Evolutionary conservation across 2,797 vertebrate genomes (phyloP), one percentile per base, ranked within the genome.

Genomic region (Myiotriccus ornatus): DNA sequence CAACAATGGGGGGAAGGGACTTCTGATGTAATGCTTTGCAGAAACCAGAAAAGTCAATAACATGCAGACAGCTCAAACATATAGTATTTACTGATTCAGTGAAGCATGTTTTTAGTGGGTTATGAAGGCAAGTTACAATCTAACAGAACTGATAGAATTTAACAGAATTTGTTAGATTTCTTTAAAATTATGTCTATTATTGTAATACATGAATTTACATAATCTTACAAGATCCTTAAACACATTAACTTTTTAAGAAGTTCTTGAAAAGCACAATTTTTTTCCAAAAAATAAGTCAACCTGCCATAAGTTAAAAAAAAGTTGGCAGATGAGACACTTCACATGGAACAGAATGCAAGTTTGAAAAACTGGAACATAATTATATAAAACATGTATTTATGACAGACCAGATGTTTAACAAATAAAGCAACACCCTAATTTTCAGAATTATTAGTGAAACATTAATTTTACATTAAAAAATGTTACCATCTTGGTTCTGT

Each of bases 41-140:
- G 87, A 96, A 96, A 75, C 9, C 25, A 71, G 52, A 71, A 91
- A 96, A 95, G 90, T 96, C 95, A 91, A 96, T 96, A 97, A 92
- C 57, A 93, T 77, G n/a, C 84, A 77, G 83, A 81, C 86, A 95
- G 84, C 35, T 96, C 56, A 91, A 94, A 94, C 84, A 93, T 83
- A 49, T 6, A 87, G 89, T 67, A 93, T 92, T 89, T 93, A 93
- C 75, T 63, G 71, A 84, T 92, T 75, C 63, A 90, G 69, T 55
- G 84, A 69, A 90, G 52, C 67, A 70, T 55, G 46, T n/a, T 93
- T 90, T 82, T 77, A 71, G 46, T 50, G 59, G 24, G 28, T 60
- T 90, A 60, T 23, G 47, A 77, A 32, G 23, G 56, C 19, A 80
- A 84, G 52, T 77, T 91, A 55, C 74, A 81, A 79, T 14, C 35